Base-by-base conservation (phyloP, 2,888 invertebrate species). In the Oligia fasciuncula region DNA sequence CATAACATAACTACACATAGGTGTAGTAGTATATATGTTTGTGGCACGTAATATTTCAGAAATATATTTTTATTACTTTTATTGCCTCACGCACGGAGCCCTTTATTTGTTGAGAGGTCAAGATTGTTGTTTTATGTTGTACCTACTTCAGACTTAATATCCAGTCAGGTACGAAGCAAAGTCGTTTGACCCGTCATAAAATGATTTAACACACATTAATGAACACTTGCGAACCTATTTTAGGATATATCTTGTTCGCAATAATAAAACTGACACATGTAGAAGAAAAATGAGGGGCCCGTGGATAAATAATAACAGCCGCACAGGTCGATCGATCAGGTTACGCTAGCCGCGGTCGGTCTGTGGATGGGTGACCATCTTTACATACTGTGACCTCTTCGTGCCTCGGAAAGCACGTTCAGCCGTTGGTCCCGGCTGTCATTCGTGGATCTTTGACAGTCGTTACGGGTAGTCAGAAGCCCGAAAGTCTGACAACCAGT, bases 51-150 rank as follows among this genome's bases (percentile, higher is more conserved):
- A 83, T 79, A 80, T 69, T 80, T 69, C 57, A 49, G 57, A 78
- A 78, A 76, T 65, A 82, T 72, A 73, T 79, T 84, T 87, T 82
- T 87, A 79, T 82, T 84, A 80, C 69, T 54, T 80, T 82, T 84
- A 87, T 84, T 79, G 57, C 81, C 85, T 73, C 68, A 75, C 81
- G 67, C 67, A 81, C 70, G 73, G 0, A 60, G 57, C 63, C 65
- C 49, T 85, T 80, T 80, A 85, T 77, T 77, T 78, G 84, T 79
- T 70, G 75, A 84, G 80, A 84, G 84, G 87, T 84, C 86, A 86
- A 84, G 79, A 78, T 75, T 69, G 66, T 65, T 73, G 74, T 74
- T 84, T 86, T 86, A 86, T 83, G 79, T 77, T 83, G 67, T 84
- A 68, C 29, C 29, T 29, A 29, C 43, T 72, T 83, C 65, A 43